Percentiles rank a stretch among this genome's conserved stretches.
phyloP scores from a whole-genome alignment of 2,888 invertebrate species.

The Tiliacea citrago region DNA sequence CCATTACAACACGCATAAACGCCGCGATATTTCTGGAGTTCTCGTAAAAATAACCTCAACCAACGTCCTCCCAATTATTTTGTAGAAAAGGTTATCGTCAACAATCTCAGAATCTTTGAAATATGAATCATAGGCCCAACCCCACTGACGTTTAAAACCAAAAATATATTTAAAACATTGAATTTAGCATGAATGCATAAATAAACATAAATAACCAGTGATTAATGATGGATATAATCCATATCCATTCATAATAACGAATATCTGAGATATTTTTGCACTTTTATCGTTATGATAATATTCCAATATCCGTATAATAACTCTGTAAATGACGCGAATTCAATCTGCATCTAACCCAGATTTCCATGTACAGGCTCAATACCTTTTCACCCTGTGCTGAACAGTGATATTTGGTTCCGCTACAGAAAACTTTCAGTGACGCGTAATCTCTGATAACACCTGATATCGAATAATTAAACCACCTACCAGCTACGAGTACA shows the following conservation, averaged over 20 bases:
- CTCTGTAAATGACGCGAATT: constrained; percentile 21
- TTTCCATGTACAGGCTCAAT: constrained; percentile 48
- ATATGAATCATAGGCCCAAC: constrained; percentile 46
- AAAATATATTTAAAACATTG: constrained; percentile 34
- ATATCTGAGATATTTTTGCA: constrained; percentile 36
- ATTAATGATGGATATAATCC: constrained; percentile 46
- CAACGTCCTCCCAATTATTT: constrained; percentile 30
- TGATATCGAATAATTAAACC: constrained; percentile 65
- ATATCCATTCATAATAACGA: too few species aligned
- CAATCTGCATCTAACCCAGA: constrained; percentile 53
- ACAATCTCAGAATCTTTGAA: constrained; percentile 30
- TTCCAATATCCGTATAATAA: constrained; percentile 31
- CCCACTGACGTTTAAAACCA: constrained; percentile 28
- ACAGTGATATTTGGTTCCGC: constrained; percentile 41
- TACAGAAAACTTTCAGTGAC: constrained; percentile 50
- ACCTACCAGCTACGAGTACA: constrained; percentile 48
- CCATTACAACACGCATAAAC: constrained; percentile 26
- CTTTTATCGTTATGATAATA: constrained; percentile 33
- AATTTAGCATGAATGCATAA: constrained; percentile 12
- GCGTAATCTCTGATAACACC: constrained; percentile 59
- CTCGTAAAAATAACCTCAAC: constrained; percentile 47
- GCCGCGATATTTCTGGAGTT: constrained; percentile 43
- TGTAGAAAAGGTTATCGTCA: constrained; percentile 38
- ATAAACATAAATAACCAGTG: constrained; percentile 40
- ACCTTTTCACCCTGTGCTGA: constrained; percentile 23